Base-by-base conservation (phyloP, 2,797 vertebrate genomes). In the Novumbra hubbsi region DNA sequence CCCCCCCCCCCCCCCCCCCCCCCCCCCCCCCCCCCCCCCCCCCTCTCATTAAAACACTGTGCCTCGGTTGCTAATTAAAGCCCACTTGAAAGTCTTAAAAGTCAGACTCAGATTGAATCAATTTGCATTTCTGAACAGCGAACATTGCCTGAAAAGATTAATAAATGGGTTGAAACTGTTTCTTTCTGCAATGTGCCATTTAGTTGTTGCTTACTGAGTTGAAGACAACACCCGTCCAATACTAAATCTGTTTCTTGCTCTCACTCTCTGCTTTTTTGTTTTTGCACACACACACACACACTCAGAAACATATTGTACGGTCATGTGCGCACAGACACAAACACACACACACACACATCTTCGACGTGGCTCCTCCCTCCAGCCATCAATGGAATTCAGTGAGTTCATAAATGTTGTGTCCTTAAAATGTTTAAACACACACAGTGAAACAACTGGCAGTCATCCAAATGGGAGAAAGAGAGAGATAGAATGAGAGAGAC, bases 81-180 rank as follows among this genome's bases (percentile, higher is more conserved):
- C 92, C 92, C 92, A 92, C 92, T 93, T 93, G 92, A 93, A 93
- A 93, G 92, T 93, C 92, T 93, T 92, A 93, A 94, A 94, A 93
- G 91, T 94, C 93, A 92, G 93, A 90, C 89, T 94, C 91, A 93
- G 92, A 93, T 93, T 94, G 92, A 93, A 93, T 94, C 92, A 93
- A 94, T 94, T 94, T 93, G 92, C 93, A 94, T 93, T 93, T 93
- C 88, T 94, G 93, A 94, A 91, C 90, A 93, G 91, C 89, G 91
- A 93, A 92, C 91, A 92, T 93, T 87, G 91, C 92, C 92, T 93
- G 89, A 93, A 93, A 94, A 92, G 92, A 93, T 93, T 93, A 93
- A 93, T 94, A 93, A 93, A 93, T 91, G 91, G 91, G 90, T 88
- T 88, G 89, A 90, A 92, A 92, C 90, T 88, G 86, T 86, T 78